Conservation (phyloP, 2,113 vertebrate species). For the Serinus canaria region DNA sequence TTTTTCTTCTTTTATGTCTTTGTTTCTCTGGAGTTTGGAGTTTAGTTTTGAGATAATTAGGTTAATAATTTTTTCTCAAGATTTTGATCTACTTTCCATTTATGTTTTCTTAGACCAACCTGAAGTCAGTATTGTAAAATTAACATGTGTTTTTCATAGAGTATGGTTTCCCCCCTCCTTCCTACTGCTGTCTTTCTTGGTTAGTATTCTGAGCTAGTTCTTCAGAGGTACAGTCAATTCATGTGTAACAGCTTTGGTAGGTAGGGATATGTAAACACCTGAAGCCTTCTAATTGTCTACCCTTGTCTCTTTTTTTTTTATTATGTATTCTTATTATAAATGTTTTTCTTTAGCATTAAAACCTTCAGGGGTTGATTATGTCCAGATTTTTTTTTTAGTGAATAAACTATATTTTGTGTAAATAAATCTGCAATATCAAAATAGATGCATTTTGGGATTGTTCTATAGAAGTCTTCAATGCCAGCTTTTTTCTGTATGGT, state of each 20-base stretch:
- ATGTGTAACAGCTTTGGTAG: neutral
- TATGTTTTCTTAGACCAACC: neutral
- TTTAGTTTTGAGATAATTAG: neutral
- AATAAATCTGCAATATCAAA: neutral
- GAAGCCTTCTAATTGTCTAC: neutral
- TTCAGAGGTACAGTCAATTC: neutral
- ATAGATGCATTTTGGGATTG: neutral
- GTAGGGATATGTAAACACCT: neutral
- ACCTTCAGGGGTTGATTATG: neutral
- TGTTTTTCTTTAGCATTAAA: neutral
- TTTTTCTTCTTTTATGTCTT: neutral
- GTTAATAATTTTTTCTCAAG: neutral
- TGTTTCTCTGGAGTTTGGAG: neutral
- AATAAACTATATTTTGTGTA: neutral
- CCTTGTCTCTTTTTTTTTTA: neutral
- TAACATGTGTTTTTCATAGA: neutral
- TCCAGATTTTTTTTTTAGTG: neutral
- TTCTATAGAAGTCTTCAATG: neutral
- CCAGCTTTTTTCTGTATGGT: neutral
- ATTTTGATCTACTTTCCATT: neutral
- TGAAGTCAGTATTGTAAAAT: neutral
- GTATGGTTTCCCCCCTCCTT: neutral
- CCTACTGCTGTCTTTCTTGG: neutral
- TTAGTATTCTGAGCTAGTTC: neutral
- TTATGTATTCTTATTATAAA: neutral